A percentile compares a stretch with the other conserved stretches of the same genome.
These are phyloP conservation scores for Ahaetulla prasina DNA, from an alignment of 2,113 vertebrate genomes.

Conservation along the genomic window DNA sequence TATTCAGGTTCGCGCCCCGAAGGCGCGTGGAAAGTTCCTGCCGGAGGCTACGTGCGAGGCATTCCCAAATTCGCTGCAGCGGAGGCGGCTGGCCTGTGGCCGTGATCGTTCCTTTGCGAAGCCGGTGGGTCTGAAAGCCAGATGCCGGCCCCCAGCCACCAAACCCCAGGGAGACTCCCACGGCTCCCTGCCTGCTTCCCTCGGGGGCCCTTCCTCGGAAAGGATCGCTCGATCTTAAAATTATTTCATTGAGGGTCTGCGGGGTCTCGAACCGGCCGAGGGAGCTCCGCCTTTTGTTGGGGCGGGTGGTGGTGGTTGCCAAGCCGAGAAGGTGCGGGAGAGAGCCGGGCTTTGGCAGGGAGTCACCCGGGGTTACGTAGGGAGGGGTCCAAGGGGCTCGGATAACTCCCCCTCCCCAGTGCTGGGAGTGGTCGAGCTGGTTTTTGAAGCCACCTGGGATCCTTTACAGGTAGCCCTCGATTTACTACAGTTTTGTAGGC, in stretches of 20 bases:
- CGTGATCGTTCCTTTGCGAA: not conserved
- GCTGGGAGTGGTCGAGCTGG: not conserved
- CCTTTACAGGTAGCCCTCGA: not conserved
- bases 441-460: not conserved
- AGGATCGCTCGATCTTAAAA: no score
- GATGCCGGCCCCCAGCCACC: not conserved
- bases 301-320: no score
- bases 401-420: not conserved
- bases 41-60: constrained; percentile 57
- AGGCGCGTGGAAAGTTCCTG: constrained; percentile 61
- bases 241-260: not conserved
- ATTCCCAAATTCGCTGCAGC: constrained; percentile 43
- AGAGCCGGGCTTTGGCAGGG: not conserved
- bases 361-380: not conserved
- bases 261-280: not conserved
- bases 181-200: not conserved
- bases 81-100: not conserved
- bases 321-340: not conserved
- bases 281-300: not conserved
- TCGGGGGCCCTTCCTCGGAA: accelerated
- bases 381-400: not conserved
- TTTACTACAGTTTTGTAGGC: no score
- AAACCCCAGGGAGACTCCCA: constrained; percentile 12
- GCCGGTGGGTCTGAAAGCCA: not conserved
- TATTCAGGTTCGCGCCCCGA: constrained; percentile 2